These are phyloP conservation scores for Erynnis tages DNA, from an alignment of 2,888 invertebrate genomes.

Conservation along the genomic window DNA sequence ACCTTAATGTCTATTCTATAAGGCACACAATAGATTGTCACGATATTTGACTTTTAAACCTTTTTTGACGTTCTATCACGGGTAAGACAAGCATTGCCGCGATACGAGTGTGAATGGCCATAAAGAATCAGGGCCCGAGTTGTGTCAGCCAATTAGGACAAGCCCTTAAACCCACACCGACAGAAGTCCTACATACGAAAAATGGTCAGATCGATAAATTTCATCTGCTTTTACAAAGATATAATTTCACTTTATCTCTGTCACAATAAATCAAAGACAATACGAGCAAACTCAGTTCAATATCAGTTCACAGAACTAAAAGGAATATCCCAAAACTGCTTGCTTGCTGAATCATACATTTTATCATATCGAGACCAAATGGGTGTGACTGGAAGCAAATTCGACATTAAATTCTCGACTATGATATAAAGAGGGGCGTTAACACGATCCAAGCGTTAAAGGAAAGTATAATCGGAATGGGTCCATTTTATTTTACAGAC, in stretches of 20 bases:
- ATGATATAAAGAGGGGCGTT: slow-evolving; percentile 12
- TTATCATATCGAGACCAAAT: slow-evolving; percentile 10
- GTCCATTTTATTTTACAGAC: slow-evolving; percentile 17
- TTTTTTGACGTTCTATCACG: too few species aligned
- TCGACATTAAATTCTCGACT: slow-evolving; percentile 6
- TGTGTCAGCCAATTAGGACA: too few species aligned
- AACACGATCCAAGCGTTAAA: slow-evolving; percentile 18
- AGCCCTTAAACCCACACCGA: too few species aligned
- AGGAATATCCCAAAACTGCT: background rate
- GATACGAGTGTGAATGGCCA: too few species aligned
- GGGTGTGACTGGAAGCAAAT: slow-evolving; percentile 11
- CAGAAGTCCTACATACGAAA: background rate
- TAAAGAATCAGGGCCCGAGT: too few species aligned
- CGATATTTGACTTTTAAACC: too few species aligned
- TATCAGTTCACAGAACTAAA: background rate
- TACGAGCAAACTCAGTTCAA: background rate
- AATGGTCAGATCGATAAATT: too few species aligned
- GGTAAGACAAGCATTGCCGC: too few species aligned
- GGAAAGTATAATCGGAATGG: slow-evolving; percentile 18
- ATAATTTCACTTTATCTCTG: too few species aligned
- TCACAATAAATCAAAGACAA: background rate
- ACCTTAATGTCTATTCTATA: too few species aligned
- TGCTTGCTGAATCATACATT: background rate
- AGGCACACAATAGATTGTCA: too few species aligned
- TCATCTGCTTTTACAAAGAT: too few species aligned